A percentile compares a stretch with the other conserved stretches of the same genome.
Evolutionary conservation across 2,113 vertebrate species (phyloP).

Genomic region (Nothocercus nigrocapillus): DNA sequence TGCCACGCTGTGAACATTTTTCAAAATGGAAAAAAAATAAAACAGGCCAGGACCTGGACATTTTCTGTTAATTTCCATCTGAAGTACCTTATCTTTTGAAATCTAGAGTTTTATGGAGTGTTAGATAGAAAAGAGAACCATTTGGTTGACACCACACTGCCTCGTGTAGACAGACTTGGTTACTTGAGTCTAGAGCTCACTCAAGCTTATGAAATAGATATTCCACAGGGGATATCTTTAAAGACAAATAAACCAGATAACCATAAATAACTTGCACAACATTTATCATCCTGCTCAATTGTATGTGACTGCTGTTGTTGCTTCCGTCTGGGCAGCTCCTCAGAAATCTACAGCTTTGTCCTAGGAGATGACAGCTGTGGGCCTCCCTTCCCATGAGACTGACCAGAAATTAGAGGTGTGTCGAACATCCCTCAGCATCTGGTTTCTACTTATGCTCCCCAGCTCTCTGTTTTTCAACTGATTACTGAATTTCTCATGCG

Average conservation of each 20-base stretch:
- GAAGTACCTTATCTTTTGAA: not conserved
- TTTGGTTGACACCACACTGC: not conserved
- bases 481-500: not conserved
- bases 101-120: not conserved
- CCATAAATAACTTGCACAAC: not conserved
- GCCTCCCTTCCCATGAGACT: no score
- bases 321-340: not conserved
- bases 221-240: not conserved
- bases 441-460: fast-evolving
- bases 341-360: not conserved
- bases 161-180: not conserved
- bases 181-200: not conserved
- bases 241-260: not conserved
- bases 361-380: not conserved
- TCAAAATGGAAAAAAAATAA: not conserved
- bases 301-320: not conserved
- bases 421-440: not conserved
- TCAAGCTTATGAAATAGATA: not conserved
- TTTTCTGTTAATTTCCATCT: not conserved
- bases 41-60: not conserved
- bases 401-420: not conserved
- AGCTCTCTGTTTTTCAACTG: not conserved
- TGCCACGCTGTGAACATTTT: not conserved
- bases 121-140: not conserved
- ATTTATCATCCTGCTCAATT: not conserved